Percentiles rank a stretch among this genome's conserved stretches.
Conservation (phyloP, 2,797 vertebrate genomes). For the Heterohyrax brucei region DNA sequence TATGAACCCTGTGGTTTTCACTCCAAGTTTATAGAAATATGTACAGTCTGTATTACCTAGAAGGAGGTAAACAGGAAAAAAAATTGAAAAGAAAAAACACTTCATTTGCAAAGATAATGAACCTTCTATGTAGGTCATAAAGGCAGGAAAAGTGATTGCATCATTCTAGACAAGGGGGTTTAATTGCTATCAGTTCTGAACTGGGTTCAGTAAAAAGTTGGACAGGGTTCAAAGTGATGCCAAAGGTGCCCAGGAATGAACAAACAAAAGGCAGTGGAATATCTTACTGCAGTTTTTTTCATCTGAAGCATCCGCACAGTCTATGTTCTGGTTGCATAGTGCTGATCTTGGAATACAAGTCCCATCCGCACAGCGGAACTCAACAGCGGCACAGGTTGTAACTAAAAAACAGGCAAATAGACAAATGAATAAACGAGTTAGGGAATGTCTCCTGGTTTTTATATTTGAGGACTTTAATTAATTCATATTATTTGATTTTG, state of each 20-base stretch:
- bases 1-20: conserved; percentile 96
- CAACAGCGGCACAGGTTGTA: conserved; percentile 92
- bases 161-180: conserved; percentile 71
- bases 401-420: conserved; percentile 82
- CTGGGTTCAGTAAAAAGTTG: conserved; percentile 61
- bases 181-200: conserved; percentile 77
- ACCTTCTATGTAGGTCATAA: conserved; percentile 44
- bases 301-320: conserved; percentile 97
- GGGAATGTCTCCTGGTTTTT: neutral
- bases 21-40: conserved; percentile 97
- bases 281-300: conserved; percentile 97
- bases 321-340: conserved; percentile 97
- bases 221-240: neutral
- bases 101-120: conserved; percentile 65
- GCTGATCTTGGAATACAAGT: conserved; percentile 95
- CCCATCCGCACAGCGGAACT: conserved; percentile 96
- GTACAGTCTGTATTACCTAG: conserved; percentile 96
- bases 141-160: conserved; percentile 53
- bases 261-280: conserved; percentile 52
- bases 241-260: conserved; percentile 20
- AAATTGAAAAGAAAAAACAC: conserved; percentile 21
- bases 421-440: neutral
- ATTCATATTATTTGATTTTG: neutral
- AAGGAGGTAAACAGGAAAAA: conserved; percentile 79
- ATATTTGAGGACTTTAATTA: neutral